Percentiles rank a stretch among this genome's conserved stretches.
Conservation (phyloP, 1,140 invertebrate species). For the Chelonus insularis region DNA sequence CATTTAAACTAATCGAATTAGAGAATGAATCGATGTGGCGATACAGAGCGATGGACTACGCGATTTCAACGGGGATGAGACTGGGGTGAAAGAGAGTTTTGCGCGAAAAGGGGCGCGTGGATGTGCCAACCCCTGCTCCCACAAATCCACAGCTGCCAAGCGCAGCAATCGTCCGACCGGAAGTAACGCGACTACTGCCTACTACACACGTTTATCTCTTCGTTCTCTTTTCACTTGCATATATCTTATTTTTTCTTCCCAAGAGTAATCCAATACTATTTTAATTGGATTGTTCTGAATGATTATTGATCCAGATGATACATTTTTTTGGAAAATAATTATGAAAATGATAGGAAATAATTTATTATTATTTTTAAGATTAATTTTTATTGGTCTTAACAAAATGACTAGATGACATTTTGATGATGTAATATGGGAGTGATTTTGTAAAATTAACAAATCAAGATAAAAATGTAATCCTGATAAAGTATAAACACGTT, state of each 20-base stretch:
- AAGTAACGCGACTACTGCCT: conserved; percentile 61
- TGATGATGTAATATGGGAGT: too few species aligned
- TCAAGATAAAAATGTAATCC: too few species aligned
- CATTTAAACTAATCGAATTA: conserved; percentile 62
- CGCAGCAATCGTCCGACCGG: conserved; percentile 57
- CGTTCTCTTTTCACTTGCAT: conserved; percentile 6
- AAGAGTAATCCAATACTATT: too few species aligned
- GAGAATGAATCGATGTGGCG: conserved; percentile 56
- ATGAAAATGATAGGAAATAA: too few species aligned
- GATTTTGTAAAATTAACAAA: too few species aligned
- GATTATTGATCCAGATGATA: too few species aligned
- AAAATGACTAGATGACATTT: too few species aligned
- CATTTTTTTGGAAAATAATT: too few species aligned
- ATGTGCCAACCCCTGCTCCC: conserved; percentile 42
- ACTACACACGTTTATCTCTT: conserved; percentile 43
- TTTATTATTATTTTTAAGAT: too few species aligned
- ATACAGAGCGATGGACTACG: conserved; percentile 37
- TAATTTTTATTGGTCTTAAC: too few species aligned
- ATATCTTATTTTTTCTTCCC: conserved; percentile 21
- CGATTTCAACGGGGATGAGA: conserved; percentile 21
- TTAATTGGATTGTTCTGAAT: too few species aligned
- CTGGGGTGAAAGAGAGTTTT: conserved; percentile 15
- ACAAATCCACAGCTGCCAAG: conserved; percentile 60
- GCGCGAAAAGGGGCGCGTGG: conserved; percentile 41
- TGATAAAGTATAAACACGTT: too few species aligned